Conservation (phyloP, 2,797 vertebrate species). For the Benthosema pterotum region DNA sequence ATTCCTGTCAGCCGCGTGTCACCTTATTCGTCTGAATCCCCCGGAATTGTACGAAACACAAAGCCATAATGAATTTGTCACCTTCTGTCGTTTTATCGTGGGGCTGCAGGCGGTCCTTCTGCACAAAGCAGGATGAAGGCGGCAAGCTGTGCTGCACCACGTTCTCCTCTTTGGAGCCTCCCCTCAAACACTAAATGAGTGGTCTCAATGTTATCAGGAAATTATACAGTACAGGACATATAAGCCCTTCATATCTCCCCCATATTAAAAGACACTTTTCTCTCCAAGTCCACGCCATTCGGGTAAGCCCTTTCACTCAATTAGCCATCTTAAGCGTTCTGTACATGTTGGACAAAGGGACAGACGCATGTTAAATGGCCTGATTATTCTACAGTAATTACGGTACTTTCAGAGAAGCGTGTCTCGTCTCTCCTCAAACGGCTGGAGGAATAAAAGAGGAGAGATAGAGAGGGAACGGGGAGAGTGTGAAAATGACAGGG, state of each 20-base stretch:
- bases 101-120: conserved; percentile 69
- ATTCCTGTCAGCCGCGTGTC: conserved; percentile 78
- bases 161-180: conserved; percentile 42
- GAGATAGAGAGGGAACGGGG: conserved; percentile 7
- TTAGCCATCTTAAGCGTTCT: conserved; percentile 75
- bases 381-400: conserved; percentile 77
- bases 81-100: conserved; percentile 78
- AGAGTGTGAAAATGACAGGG: conserved; percentile 6
- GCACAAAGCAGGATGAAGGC: conserved; percentile 58
- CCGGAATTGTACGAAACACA: conserved; percentile 76
- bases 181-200: conserved; percentile 58
- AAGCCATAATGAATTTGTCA: conserved; percentile 81
- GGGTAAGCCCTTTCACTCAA: conserved; percentile 70
- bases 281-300: conserved; percentile 56
- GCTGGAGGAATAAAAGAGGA: background rate
- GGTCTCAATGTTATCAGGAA: conserved; percentile 81
- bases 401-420: conserved; percentile 62
- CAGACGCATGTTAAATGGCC: conserved; percentile 67
- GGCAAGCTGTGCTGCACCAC: conserved; percentile 55
- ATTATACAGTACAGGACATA: conserved; percentile 67
- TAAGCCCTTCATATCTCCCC: conserved; percentile 63
- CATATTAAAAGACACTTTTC: conserved; percentile 70
- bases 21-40: conserved; percentile 71
- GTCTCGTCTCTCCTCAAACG: conserved; percentile 54
- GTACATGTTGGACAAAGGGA: conserved; percentile 71